These are phyloP conservation scores for Drosophila lini DNA, from an alignment of 1,140 invertebrate genomes.

Conservation along the genomic window DNA sequence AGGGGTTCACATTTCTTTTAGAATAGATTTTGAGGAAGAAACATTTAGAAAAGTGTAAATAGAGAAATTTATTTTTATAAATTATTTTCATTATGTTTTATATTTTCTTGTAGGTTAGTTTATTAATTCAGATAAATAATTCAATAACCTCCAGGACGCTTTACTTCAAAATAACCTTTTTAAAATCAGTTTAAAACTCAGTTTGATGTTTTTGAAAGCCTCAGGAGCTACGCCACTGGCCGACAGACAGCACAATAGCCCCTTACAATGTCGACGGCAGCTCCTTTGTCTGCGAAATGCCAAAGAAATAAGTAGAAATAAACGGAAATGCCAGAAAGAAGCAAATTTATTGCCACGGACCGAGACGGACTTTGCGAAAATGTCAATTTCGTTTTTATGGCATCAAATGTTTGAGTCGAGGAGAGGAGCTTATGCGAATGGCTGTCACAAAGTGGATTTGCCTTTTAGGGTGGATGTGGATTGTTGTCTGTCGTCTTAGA, in stretches of 20 bases:
- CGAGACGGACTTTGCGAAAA: conserved; percentile 74
- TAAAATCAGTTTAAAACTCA: background rate
- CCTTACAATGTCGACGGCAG: conserved; percentile 66
- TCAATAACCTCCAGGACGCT: too few species aligned
- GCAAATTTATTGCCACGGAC: conserved; percentile 71
- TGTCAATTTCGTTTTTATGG: conserved; percentile 79
- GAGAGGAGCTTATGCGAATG: conserved; percentile 67
- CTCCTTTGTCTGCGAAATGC: conserved; percentile 50
- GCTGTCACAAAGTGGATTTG: conserved; percentile 75
- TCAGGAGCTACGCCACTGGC: conserved; percentile 1
- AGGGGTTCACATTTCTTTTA: too few species aligned
- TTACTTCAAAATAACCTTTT: background rate
- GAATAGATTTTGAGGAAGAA: background rate
- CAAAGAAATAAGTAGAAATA: conserved; percentile 67
- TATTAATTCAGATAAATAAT: too few species aligned
- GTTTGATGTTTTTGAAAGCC: background rate
- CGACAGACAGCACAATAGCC: conserved; percentile 31
- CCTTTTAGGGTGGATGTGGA: conserved; percentile 11
- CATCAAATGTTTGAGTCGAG: conserved; percentile 71
- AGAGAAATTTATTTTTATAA: background rate
- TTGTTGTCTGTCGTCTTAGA: conserved; percentile 14
- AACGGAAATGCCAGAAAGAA: conserved; percentile 52
- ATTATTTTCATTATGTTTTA: too few species aligned
- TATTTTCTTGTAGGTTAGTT: too few species aligned
- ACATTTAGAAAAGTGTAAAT: background rate